Base-by-base conservation (phyloP, 2,797 vertebrate species). In the Enteromius argenteus region DNA sequence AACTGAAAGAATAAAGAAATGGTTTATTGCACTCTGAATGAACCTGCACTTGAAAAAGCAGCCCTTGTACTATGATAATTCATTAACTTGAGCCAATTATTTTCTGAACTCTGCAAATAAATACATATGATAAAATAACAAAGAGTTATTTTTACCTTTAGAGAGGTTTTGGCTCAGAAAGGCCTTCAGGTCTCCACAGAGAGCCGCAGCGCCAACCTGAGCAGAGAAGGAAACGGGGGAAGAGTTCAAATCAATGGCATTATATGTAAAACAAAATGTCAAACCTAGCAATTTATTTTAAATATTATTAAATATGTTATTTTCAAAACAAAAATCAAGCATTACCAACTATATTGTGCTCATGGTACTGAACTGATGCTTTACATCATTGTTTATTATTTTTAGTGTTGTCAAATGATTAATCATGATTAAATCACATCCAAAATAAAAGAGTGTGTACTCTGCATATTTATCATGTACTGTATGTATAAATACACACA, bases 161-260 rank as follows among this genome's bases (percentile, higher is more conserved):
- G 93, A 90, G 86, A 94, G 93, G 89, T 92, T 95, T 88, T 94
- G 94, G 92, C 93, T 94, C 89, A 94, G 91, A 92, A 95, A 96
- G 91, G 93, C 95, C 91, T 94, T 96, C 89, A 95, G 89, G 89
- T 96, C 96, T 91, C 93, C 92, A 92, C 92, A 95, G 91, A 94
- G 91, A 79, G 93, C 89, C 89, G 92, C 90, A 90, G 95, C 91
- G 91, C 92, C 94, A 92, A 95, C 91, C 96, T 96, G 87, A 19
- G 60, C 7, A 13, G 64, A 64, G 27, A 75, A n/a, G 49, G 3
- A 74, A 42, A 51, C 3, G 14, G 17, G 17, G 17, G 39, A 71
- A 23, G n/a, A 23, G 15, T 44, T 30, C 2, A 56, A 37, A 66
- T 62, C 1, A 14, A 30, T 14, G 4, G 14, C 11, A 14, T 60